Evolutionary conservation across 1,140 invertebrate genomes (phyloP).

Genomic region (Globodera ellingtonae): DNA sequence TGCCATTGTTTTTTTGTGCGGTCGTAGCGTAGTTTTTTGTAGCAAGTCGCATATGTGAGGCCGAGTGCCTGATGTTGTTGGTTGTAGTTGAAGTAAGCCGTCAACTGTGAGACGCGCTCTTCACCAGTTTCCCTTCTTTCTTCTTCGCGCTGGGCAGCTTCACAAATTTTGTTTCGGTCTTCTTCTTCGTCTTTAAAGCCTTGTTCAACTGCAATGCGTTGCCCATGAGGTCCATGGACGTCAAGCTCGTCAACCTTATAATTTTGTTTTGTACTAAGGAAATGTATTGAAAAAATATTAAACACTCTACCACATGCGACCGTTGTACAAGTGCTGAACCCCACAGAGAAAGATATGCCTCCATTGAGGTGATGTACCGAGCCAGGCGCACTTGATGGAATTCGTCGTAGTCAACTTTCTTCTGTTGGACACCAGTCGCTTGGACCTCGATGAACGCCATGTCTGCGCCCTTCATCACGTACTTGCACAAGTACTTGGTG

Average conservation of each 20-base stretch:
- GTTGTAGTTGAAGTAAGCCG: background rate
- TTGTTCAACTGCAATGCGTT: slow-evolving; percentile 5
- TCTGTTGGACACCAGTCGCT: background rate
- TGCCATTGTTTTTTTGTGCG: background rate
- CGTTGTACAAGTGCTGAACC: background rate
- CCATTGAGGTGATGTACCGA: slow-evolving; percentile 7
- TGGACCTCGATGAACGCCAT: background rate
- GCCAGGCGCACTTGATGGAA: slow-evolving; percentile 7
- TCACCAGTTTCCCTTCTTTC: background rate
- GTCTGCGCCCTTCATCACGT: slow-evolving; percentile 4
- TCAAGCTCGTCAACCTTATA: slow-evolving; percentile 9
- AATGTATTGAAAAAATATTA: background rate
- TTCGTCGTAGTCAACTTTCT: background rate
- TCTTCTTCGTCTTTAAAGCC: background rate
- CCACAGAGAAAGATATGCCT: background rate
- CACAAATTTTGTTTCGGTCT: background rate
- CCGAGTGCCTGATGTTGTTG: background rate
- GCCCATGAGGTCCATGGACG: background rate
- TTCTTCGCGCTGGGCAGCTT: background rate
- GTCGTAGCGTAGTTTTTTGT: background rate
- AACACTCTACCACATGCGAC: background rate
- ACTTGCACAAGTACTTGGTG: slow-evolving; percentile 3
- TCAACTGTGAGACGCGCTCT: background rate
- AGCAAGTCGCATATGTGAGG: background rate
- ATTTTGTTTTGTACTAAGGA: background rate